phyloP scores from a whole-genome alignment of 2,113 vertebrate genomes.

The Malurus cyaneus region DNA sequence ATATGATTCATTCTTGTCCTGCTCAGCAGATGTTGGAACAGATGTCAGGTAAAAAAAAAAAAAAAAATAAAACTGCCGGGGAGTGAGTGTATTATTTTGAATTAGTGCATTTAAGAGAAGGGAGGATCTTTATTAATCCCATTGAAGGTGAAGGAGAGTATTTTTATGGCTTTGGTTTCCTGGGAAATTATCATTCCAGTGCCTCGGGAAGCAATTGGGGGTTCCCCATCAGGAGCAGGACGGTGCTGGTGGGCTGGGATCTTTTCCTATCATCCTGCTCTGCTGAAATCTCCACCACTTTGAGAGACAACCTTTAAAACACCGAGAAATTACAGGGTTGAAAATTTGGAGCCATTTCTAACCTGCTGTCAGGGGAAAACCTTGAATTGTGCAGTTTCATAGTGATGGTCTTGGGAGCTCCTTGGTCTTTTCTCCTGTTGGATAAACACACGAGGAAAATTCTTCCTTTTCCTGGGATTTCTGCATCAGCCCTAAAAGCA shows the following conservation, averaged over 20 bases:
- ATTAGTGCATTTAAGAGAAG: conserved; percentile 56
- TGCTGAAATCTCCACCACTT: neutral
- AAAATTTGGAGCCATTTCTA: neutral
- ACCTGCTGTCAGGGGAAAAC: fast-evolving
- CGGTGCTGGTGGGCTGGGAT: neutral
- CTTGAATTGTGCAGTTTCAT: too few relatives aligned
- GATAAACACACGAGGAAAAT: neutral
- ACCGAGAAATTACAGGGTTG: neutral
- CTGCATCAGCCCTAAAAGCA: neutral
- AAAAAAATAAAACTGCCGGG: neutral
- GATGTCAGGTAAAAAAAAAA: conserved; percentile 54
- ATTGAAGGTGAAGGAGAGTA: conserved; percentile 49
- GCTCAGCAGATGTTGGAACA: conserved; percentile 62
- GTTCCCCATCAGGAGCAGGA: neutral
- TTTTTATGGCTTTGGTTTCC: conserved; percentile 52
- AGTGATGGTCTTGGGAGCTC: neutral
- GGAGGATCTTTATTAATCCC: conserved; percentile 58
- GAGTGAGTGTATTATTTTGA: conserved; percentile 58
- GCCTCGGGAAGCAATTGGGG: neutral
- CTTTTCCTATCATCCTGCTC: neutral
- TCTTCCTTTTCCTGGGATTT: neutral
- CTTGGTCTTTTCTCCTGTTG: neutral
- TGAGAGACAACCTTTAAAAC: neutral
- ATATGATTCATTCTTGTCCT: conserved; percentile 61
- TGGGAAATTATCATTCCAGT: conserved; percentile 28